Conservation (phyloP, 2,888 invertebrate species). For the Drosophila testacea region DNA sequence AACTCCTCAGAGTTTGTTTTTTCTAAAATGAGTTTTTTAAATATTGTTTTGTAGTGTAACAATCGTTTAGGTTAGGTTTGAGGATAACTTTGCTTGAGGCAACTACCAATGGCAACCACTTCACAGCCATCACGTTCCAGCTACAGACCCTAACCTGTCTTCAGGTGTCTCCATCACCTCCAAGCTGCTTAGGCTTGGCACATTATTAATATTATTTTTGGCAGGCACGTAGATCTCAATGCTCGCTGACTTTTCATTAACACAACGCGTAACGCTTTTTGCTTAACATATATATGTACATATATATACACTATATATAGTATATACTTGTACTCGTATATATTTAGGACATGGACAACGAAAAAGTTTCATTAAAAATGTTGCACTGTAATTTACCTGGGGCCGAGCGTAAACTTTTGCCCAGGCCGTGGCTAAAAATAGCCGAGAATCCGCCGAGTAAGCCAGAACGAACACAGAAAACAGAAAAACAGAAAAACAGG, state of each 20-base stretch:
- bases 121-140: conserved; percentile 42
- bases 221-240: conserved; percentile 59
- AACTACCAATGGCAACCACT: conserved; percentile 25
- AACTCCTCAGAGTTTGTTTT: no score
- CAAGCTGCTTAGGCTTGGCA: conserved; percentile 38
- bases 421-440: conserved; percentile 64
- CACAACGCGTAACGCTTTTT: conserved; percentile 55
- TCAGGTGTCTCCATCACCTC: conserved; percentile 5
- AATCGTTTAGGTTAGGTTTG: conserved; percentile 41
- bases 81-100: conserved; percentile 34
- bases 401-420: conserved; percentile 39
- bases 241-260: conserved; percentile 73
- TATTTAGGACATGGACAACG: conserved; percentile 17
- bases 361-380: conserved; percentile 77
- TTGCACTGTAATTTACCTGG: conserved; percentile 73
- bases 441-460: conserved; percentile 19
- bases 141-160: conserved; percentile 1
- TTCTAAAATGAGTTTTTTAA: no score
- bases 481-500: not conserved
- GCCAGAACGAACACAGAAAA: not conserved
- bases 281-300: conserved; percentile 7
- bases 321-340: conserved; percentile 3
- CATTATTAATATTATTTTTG: conserved; percentile 75
- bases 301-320: not conserved
- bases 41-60: conserved; percentile 7